These are phyloP conservation scores for Perognathus longimembris DNA, from an alignment of 2,113 vertebrate genomes.

Conservation along the genomic window DNA sequence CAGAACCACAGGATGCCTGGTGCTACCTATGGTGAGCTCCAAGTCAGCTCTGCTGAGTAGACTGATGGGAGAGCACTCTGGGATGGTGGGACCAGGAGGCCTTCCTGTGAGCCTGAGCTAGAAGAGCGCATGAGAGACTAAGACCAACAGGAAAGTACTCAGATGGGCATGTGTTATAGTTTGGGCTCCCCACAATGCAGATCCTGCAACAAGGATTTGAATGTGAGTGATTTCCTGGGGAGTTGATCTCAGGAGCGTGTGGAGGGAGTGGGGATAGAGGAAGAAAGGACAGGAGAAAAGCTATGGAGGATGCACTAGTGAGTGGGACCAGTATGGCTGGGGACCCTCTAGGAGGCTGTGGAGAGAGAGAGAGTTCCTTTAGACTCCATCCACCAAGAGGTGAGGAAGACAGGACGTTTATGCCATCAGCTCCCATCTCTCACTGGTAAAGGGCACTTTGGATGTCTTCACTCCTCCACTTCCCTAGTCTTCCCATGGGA, in stretches of 20 bases:
- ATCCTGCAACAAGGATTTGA: background rate
- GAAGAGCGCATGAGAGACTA: background rate
- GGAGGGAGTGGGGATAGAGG: background rate
- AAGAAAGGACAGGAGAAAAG: background rate
- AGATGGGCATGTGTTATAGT: background rate
- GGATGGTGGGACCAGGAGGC: background rate
- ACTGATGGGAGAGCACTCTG: background rate
- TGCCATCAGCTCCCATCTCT: background rate
- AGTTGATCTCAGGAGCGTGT: background rate
- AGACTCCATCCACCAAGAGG: background rate
- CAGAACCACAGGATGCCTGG: background rate
- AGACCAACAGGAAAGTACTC: background rate
- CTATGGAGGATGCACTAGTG: fast-evolving
- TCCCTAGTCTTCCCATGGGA: background rate
- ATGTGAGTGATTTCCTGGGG: background rate
- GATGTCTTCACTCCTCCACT: no score
- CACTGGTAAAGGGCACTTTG: background rate
- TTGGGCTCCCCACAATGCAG: background rate
- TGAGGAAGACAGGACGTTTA: background rate
- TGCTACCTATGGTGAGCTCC: background rate
- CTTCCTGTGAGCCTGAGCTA: background rate
- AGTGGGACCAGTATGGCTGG: background rate
- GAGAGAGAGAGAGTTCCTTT: no score
- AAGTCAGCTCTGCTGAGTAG: fast-evolving
- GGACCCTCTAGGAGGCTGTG: background rate